These are phyloP conservation scores for Allobates femoralis DNA, from an alignment of 2,797 vertebrate genomes.

Conservation along the genomic window DNA sequence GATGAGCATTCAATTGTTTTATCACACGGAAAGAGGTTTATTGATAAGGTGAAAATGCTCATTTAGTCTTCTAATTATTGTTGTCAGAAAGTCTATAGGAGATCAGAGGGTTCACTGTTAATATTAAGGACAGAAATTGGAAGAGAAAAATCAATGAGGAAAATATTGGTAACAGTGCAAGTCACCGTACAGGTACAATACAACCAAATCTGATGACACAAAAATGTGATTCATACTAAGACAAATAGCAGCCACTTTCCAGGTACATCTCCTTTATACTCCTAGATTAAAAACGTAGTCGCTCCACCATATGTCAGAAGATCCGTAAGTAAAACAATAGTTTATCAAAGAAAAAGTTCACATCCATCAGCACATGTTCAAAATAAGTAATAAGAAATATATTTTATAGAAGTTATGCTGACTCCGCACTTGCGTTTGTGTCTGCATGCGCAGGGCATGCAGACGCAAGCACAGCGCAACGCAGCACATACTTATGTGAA, in stretches of 20 bases:
- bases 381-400: too few relatives aligned
- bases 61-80: constrained; percentile 71
- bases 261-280: background rate
- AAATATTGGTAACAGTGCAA: background rate
- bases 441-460: too few relatives aligned
- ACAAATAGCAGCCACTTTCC: background rate
- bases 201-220: background rate
- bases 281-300: too few relatives aligned
- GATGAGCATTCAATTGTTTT: constrained; percentile 65
- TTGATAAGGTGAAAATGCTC: constrained; percentile 58
- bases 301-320: too few relatives aligned
- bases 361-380: too few relatives aligned
- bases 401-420: too few relatives aligned
- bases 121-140: background rate
- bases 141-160: background rate
- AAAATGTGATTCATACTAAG: background rate
- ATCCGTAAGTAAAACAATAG: too few relatives aligned
- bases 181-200: background rate
- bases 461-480: too few relatives aligned
- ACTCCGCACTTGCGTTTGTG: too few relatives aligned
- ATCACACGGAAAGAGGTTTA: constrained; percentile 67
- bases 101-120: constrained; percentile 68
- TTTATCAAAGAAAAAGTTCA: too few relatives aligned
- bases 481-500: too few relatives aligned
- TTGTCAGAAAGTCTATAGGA: constrained; percentile 76